These are phyloP conservation scores for Arbacia lixula DNA, from an alignment of 53 echinoderm and acorn worm species.

Conservation along the genomic window DNA sequence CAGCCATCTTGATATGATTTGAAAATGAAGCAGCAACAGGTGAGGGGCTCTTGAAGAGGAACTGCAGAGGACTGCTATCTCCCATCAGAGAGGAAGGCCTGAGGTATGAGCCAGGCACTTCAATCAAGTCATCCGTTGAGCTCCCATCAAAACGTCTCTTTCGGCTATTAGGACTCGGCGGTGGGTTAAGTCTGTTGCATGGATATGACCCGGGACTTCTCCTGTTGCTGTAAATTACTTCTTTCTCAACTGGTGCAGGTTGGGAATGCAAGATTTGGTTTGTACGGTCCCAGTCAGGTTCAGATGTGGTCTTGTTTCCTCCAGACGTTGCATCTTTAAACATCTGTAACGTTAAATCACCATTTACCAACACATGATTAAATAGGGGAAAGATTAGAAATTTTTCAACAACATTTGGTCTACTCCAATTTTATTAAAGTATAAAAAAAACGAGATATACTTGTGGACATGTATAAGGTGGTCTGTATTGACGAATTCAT, in stretches of 20 bases:
- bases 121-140: not conserved
- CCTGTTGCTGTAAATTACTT: not conserved
- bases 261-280: too few species aligned
- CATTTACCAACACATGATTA: too few species aligned
- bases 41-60: not conserved
- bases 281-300: too few species aligned
- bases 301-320: not conserved
- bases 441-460: too few species aligned
- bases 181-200: not conserved
- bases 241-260: not conserved
- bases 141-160: slow-evolving; percentile 44
- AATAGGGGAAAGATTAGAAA: too few species aligned
- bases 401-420: too few species aligned
- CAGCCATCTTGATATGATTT: not conserved
- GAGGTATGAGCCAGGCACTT: slow-evolving; percentile 39
- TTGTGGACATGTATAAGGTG: too few species aligned
- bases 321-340: too few species aligned
- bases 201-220: not conserved
- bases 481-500: too few species aligned
- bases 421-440: too few species aligned
- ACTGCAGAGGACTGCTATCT: not conserved
- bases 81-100: slow-evolving; percentile 22
- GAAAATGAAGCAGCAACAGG: not conserved
- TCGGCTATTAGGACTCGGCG: slow-evolving; percentile 23
- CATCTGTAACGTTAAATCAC: too few species aligned